These are phyloP conservation scores for Itoplectis maculator DNA, from an alignment of 2,888 invertebrate genomes.

Conservation along the genomic window DNA sequence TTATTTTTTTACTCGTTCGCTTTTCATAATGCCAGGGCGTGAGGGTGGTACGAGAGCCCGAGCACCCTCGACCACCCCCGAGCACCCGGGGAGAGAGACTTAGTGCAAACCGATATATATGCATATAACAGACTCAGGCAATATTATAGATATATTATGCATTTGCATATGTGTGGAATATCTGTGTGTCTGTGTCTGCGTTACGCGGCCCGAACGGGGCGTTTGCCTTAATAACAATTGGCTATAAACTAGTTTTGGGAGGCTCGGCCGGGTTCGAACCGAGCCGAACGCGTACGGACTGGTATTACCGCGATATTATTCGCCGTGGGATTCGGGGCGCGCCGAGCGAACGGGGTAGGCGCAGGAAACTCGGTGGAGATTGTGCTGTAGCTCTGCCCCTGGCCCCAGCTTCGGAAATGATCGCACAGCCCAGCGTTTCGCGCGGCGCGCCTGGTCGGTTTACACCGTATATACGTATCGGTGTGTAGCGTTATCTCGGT, in stretches of 20 bases:
- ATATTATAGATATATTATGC: slow-evolving; percentile 52
- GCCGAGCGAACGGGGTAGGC: slow-evolving; percentile 57
- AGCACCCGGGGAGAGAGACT: slow-evolving; percentile 68
- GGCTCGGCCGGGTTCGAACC: slow-evolving; percentile 52
- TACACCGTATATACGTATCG: slow-evolving; percentile 4
- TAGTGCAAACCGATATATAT: slow-evolving; percentile 69
- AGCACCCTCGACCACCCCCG: slow-evolving; percentile 48
- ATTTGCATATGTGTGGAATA: slow-evolving; percentile 2
- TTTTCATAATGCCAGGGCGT: slow-evolving; percentile 63
- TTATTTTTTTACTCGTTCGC: slow-evolving; percentile 49
- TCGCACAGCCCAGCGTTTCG: slow-evolving; percentile 52
- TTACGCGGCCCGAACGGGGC: slow-evolving; percentile 24
- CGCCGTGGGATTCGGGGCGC: slow-evolving; percentile 69
- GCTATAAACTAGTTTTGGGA: slow-evolving; percentile 79
- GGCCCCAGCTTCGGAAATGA: slow-evolving; percentile 71
- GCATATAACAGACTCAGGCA: slow-evolving; percentile 63
- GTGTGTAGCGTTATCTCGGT: neutral
- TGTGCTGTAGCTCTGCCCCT: slow-evolving; percentile 42
- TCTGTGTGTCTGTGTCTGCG: slow-evolving; percentile 16
- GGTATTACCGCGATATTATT: slow-evolving; percentile 81
- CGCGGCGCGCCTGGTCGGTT: slow-evolving; percentile 21
- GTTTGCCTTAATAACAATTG: slow-evolving; percentile 80
- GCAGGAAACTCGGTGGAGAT: slow-evolving; percentile 30
- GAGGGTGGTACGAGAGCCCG: slow-evolving; percentile 41
- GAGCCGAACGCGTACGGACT: slow-evolving; percentile 63